These are phyloP conservation scores for Nomia melanderi DNA, from an alignment of 1,140 invertebrate species.

Conservation along the genomic window DNA sequence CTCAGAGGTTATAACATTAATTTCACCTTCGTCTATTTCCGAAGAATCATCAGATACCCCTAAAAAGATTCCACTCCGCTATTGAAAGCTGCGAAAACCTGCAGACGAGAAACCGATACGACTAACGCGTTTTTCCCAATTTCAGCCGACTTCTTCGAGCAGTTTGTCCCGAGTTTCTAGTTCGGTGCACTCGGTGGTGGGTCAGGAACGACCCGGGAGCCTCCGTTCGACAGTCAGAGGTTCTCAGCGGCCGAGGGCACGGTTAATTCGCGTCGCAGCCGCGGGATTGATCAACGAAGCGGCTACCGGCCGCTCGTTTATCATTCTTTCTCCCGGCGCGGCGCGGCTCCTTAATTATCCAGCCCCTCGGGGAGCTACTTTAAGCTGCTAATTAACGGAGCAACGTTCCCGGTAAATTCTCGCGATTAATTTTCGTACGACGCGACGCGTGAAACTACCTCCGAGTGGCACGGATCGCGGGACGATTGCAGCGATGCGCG, in stretches of 20 bases:
- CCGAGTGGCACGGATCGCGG: not conserved
- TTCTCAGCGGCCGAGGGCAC: not conserved
- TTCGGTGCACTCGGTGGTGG: too few species aligned
- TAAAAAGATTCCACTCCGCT: too few species aligned
- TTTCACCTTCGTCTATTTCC: too few species aligned
- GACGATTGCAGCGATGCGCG: not conserved
- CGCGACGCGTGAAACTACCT: not conserved
- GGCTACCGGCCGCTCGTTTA: conserved; percentile 3
- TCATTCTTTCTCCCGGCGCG: not conserved
- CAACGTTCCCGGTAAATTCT: conserved; percentile 6
- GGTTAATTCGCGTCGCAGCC: not conserved
- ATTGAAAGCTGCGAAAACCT: too few species aligned
- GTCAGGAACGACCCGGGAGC: too few species aligned
- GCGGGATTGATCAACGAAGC: not conserved
- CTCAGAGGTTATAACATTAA: too few species aligned
- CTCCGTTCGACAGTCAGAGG: too few species aligned
- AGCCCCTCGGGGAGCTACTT: not conserved
- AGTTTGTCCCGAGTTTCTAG: too few species aligned
- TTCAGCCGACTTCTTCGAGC: too few species aligned
- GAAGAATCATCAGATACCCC: too few species aligned
- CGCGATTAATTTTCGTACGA: conserved; percentile 12
- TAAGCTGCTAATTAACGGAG: conserved; percentile 17
- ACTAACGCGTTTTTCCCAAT: too few species aligned
- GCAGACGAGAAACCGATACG: too few species aligned
- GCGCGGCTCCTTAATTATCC: conserved; percentile 17